phyloP scores from a whole-genome alignment of 2,888 invertebrate genomes.

The Trissolcus brochymenae region DNA sequence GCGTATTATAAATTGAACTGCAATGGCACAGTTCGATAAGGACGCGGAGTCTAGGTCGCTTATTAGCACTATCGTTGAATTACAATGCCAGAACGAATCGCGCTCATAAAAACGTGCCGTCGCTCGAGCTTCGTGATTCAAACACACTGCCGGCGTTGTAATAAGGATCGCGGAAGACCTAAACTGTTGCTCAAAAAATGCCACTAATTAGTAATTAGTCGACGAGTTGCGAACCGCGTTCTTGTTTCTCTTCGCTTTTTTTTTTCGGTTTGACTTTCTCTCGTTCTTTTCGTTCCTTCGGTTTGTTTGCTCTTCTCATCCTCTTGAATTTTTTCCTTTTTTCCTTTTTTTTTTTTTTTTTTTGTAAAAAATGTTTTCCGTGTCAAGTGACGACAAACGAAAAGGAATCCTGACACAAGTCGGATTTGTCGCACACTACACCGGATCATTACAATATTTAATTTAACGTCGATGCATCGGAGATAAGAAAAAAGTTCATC shows the following conservation, averaged over 20 bases:
- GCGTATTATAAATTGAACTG: conserved; percentile 40
- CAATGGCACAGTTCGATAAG: conserved; percentile 54
- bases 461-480: conserved; percentile 37
- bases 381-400: background rate
- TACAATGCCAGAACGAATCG: conserved; percentile 39
- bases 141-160: conserved; percentile 32
- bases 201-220: conserved; percentile 54
- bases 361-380: background rate
- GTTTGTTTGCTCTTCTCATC: background rate
- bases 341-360: background rate
- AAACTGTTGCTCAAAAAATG: conserved; percentile 25
- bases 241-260: background rate
- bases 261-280: background rate
- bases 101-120: conserved; percentile 37
- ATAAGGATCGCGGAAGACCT: conserved; percentile 39
- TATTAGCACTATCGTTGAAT: conserved; percentile 49
- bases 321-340: background rate
- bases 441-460: conserved; percentile 25
- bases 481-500: conserved; percentile 2
- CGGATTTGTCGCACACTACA: conserved; percentile 16
- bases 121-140: conserved; percentile 28
- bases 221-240: conserved; percentile 17
- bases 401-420: conserved; percentile 7
- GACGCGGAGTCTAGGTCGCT: conserved; percentile 35
- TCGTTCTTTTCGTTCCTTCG: background rate